Base-by-base conservation (phyloP, 2,797 vertebrate species). In the Pipistrellus nathusii region DNA sequence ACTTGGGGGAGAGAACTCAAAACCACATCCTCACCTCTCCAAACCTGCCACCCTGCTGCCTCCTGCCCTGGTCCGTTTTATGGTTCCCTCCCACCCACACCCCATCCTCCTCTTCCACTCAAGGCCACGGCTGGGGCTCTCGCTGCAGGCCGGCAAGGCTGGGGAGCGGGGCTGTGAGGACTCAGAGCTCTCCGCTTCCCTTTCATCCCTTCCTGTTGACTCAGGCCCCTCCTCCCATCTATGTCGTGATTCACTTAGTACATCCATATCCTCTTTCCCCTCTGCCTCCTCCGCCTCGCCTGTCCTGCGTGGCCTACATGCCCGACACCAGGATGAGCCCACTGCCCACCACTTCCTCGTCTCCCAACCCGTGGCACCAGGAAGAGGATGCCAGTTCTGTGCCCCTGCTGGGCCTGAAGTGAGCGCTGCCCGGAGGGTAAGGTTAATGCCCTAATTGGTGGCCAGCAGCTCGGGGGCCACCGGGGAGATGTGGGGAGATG, bases 401-500 rank as follows among this genome's bases (percentile, higher is more conserved):
- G 59, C 25, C 69, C 73, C 73, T 23, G 6, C 62, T 20, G 27
- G 2, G 76, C 21, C 53, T 83, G 55, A 71, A 51, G 51, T 53
- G 13, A 35, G 35, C 25, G 3, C 82, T 0, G 1, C 66, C 51
- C 5, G 48, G 41, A 71, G 59, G 18, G 18, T 46, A 15, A 92
- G 38, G 66, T 51, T 76, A 92, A 90, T 89, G 91, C 88, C 95
- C 94, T 84, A 4, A 15, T 21, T 0, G 13, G 66, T 38, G 15
- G 86, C 77, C 89, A 57, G 81, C 55, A 57, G 35, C 13, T 35
- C 0, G 0, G 76, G n/a, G 69, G 72, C 87, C 32, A 46, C 94
- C 80, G 68, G 69, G 90, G 83, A 68, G 66, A 62, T 7, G n/a
- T 3, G 68, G 69, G 90, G 83, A 68, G 66, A 62, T 7, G n/a